phyloP scores from a whole-genome alignment of 2,113 vertebrate genomes.

The Gymnarchus niloticus region DNA sequence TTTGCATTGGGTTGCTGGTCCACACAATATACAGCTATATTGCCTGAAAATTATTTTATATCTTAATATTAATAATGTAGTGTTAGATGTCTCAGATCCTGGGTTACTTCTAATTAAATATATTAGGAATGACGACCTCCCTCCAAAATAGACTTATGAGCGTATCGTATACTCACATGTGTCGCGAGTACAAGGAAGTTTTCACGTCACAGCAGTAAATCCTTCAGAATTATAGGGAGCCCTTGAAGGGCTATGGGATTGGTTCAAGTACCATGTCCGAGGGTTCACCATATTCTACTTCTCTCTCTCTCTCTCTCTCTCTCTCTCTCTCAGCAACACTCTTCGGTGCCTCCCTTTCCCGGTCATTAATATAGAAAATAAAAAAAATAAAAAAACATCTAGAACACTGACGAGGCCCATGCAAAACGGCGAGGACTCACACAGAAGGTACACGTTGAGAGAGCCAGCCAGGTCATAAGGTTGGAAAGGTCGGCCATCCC shows the following conservation, averaged over 20 bases:
- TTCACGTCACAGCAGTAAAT: constrained; percentile 13
- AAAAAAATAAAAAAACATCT: constrained; percentile 43
- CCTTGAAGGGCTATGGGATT: constrained; percentile 6
- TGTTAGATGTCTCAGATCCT: background rate
- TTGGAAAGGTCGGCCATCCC: constrained; percentile 53
- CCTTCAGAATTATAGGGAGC: constrained; percentile 7
- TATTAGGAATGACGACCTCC: background rate
- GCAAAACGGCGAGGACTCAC: constrained; percentile 33
- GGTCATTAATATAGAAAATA: constrained; percentile 9
- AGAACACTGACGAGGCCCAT: constrained; percentile 18
- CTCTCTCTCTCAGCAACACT: constrained; percentile 36
- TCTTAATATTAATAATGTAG: too few species aligned
- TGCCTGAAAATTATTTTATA: too few species aligned
- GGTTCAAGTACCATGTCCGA: background rate
- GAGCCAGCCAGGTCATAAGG: constrained; percentile 51
- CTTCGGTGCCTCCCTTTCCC: constrained; percentile 26
- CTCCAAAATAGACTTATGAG: constrained; percentile 10
- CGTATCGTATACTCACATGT: constrained; percentile 19
- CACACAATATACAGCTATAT: too few species aligned
- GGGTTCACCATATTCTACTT: background rate
- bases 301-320: constrained; percentile 10
- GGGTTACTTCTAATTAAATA: background rate
- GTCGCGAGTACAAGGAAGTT: constrained; percentile 3
- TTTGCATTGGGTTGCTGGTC: too few species aligned
- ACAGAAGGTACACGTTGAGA: constrained; percentile 48